Evolutionary conservation across 2,797 vertebrate species (phyloP).

Genomic region (Brachyrhaphis roseni): DNA sequence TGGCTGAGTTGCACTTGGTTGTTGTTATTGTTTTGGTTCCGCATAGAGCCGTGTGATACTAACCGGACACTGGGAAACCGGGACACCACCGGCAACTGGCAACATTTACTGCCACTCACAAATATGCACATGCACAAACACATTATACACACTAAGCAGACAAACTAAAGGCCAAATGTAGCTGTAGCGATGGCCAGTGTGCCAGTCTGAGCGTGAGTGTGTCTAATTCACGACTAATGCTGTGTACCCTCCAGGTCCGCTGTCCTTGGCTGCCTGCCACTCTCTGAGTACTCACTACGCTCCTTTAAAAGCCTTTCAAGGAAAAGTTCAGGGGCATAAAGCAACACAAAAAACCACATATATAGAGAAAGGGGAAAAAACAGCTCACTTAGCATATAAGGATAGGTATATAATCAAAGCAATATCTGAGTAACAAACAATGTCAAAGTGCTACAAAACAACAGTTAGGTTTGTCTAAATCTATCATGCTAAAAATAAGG

Average conservation of each 20-base stretch:
- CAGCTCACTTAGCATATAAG: conserved; percentile 2
- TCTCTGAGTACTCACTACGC: conserved; percentile 71
- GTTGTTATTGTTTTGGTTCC: neutral
- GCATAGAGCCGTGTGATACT: conserved; percentile 16
- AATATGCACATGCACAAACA: conserved; percentile 17
- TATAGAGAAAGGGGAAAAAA: conserved; percentile 11
- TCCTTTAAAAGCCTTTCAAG: conserved; percentile 76
- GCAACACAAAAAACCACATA: conserved; percentile 28
- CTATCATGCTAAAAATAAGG: conserved; percentile 2
- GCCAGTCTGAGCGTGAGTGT: conserved; percentile 68
- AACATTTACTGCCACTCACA: conserved; percentile 36
- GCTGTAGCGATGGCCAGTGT: conserved; percentile 64
- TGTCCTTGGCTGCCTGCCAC: conserved; percentile 77
- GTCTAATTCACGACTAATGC: conserved; percentile 77
- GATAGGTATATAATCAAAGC: conserved; percentile 23
- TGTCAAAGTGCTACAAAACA: neutral
- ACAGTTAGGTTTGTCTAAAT: neutral
- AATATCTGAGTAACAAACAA: conserved; percentile 2
- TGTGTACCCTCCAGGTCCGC: conserved; percentile 70
- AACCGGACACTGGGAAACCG: conserved; percentile 26
- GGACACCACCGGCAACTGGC: conserved; percentile 51
- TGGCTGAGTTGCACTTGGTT: neutral
- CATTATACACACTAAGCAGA: conserved; percentile 16
- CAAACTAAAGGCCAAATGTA: conserved; percentile 45
- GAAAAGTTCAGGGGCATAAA: conserved; percentile 59